These are phyloP conservation scores for Volucella bombylans DNA, from an alignment of 2,888 invertebrate species.

Conservation along the genomic window DNA sequence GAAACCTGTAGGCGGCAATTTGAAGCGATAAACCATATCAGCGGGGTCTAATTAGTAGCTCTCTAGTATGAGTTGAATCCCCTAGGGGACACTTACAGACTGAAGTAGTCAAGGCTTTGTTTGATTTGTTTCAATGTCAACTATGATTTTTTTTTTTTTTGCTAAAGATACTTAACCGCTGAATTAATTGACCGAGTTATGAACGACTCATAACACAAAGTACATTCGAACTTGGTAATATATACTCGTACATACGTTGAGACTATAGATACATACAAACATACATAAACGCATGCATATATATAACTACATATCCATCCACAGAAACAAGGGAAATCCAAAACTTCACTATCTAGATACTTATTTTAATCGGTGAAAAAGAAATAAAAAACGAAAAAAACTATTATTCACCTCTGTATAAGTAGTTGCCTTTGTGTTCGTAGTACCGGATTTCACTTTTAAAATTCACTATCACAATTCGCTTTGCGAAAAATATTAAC, in stretches of 20 bases:
- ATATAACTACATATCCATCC: too few species aligned
- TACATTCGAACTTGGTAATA: conserved; percentile 8
- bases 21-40: conserved; percentile 16
- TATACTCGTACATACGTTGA: neutral
- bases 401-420: conserved; percentile 44
- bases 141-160: neutral
- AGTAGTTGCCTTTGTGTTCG: conserved; percentile 14
- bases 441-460: neutral
- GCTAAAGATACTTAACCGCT: neutral
- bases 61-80: neutral
- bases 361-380: neutral
- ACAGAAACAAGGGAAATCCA: too few species aligned
- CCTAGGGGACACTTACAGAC: neutral
- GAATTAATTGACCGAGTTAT: conserved; percentile 31
- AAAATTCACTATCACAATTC: conserved; percentile 42
- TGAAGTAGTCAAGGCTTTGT: conserved; percentile 15
- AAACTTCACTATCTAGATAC: too few species aligned
- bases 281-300: too few species aligned
- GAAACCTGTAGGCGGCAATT: conserved; percentile 6
- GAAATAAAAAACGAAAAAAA: too few species aligned
- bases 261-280: neutral
- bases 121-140: conserved; percentile 40
- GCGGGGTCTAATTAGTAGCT: conserved; percentile 27
- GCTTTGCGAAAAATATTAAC: neutral
- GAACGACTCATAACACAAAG: conserved; percentile 3